Evolutionary conservation across 1,140 invertebrate species (phyloP).

Genomic region (Scaptomyza hsui): DNA sequence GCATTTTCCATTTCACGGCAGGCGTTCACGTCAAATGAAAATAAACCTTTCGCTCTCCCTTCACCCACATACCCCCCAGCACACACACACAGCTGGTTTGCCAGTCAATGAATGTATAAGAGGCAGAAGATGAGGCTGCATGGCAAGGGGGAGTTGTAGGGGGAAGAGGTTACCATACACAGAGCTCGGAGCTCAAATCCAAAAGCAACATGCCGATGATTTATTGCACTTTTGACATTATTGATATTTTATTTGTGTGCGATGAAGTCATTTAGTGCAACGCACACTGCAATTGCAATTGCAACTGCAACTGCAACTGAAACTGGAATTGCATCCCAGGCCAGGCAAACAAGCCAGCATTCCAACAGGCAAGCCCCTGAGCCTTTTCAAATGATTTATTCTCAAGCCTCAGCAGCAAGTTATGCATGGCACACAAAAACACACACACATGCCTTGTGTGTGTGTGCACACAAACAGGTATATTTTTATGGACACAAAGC

Average conservation of each 20-base stretch:
- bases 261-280: conserved; percentile 65
- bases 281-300: conserved; percentile 16
- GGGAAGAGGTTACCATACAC: background rate
- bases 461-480: background rate
- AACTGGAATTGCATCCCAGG: background rate
- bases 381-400: conserved; percentile 24
- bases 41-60: background rate
- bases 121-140: conserved; percentile 17
- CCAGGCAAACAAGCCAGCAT: background rate
- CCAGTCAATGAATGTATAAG: conserved; percentile 12
- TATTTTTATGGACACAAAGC: background rate
- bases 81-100: background rate
- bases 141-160: background rate
- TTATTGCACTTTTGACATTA: conserved; percentile 71
- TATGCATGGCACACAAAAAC: background rate
- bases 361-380: background rate
- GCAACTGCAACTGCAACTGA: conserved; percentile 13
- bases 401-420: conserved; percentile 2
- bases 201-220: conserved; percentile 50
- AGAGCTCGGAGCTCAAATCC: background rate
- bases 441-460: background rate
- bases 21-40: conserved; percentile 59
- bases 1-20: conserved; percentile 69
- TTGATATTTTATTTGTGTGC: conserved; percentile 78
- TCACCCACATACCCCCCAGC: background rate